Evolutionary conservation across 2,113 vertebrate species (phyloP).

Genomic region (Syrrhaptes paradoxus): DNA sequence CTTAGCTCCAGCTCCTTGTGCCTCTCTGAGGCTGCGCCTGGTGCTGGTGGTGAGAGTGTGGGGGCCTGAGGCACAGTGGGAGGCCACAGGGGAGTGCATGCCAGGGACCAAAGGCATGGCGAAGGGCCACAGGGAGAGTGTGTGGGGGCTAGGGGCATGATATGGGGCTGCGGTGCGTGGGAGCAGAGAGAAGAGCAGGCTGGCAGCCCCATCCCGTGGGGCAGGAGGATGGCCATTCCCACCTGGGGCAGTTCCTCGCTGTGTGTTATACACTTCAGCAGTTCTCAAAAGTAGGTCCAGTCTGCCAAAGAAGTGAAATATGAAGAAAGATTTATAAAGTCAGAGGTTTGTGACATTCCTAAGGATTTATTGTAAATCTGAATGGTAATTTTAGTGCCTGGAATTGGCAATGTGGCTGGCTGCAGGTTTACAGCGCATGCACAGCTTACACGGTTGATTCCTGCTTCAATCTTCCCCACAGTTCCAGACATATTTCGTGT

Average conservation of each 20-base stretch:
- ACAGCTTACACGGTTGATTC: neutral
- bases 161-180: fast-evolving
- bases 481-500: neutral
- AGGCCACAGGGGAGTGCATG: fast-evolving
- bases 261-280: neutral
- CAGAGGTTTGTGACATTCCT: neutral
- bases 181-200: fast-evolving
- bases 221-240: fast-evolving
- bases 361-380: neutral
- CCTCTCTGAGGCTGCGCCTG: fast-evolving
- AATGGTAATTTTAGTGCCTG: neutral
- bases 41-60: fast-evolving
- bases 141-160: too few relatives aligned
- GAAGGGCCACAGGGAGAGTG: too few relatives aligned
- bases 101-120: fast-evolving
- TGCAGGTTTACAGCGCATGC: neutral
- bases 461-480: neutral
- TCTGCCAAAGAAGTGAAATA: neutral
- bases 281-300: neutral
- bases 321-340: neutral
- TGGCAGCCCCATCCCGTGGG: fast-evolving
- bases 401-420: neutral
- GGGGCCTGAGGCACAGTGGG: neutral
- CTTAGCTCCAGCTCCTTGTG: neutral
- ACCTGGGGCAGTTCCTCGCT: fast-evolving